phyloP scores from a whole-genome alignment of 2,888 invertebrate species.

The Drosophila kambysellisi region DNA sequence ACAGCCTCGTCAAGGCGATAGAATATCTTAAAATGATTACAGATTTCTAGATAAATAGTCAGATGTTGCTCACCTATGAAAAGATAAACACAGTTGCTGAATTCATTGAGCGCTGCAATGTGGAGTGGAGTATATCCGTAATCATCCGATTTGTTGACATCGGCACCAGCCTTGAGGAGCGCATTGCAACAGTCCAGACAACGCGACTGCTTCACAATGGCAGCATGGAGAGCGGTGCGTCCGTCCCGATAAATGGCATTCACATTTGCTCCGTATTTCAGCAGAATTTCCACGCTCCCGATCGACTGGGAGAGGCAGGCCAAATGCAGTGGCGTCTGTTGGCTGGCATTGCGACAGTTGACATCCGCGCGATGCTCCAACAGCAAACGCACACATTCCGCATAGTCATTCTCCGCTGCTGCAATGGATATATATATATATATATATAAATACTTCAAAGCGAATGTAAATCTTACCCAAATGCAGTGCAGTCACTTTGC shows the following conservation, averaged over 20 bases:
- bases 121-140: conserved; percentile 95
- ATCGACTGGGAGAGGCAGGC: conserved; percentile 92
- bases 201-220: conserved; percentile 91
- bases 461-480: conserved; percentile 84
- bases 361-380: conserved; percentile 91
- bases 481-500: conserved; percentile 92
- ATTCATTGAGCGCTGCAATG: conserved; percentile 93
- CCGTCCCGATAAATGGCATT: conserved; percentile 90
- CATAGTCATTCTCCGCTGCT: conserved; percentile 94
- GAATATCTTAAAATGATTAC: neutral
- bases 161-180: conserved; percentile 88
- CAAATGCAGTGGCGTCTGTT: conserved; percentile 93
- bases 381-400: conserved; percentile 90
- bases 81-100: conserved; percentile 90
- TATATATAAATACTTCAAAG: neutral
- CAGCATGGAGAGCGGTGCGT: conserved; percentile 92
- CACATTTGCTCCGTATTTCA: conserved; percentile 88
- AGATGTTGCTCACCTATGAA: conserved; percentile 86
- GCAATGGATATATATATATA: neutral
- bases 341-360: conserved; percentile 90
- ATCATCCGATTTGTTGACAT: conserved; percentile 91
- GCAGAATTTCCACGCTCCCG: conserved; percentile 90
- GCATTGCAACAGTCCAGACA: conserved; percentile 89
- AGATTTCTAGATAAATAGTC: neutral
- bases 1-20: neutral